These are phyloP conservation scores for Irena cyanogastra DNA, from an alignment of 2,113 vertebrate genomes.

Conservation along the genomic window DNA sequence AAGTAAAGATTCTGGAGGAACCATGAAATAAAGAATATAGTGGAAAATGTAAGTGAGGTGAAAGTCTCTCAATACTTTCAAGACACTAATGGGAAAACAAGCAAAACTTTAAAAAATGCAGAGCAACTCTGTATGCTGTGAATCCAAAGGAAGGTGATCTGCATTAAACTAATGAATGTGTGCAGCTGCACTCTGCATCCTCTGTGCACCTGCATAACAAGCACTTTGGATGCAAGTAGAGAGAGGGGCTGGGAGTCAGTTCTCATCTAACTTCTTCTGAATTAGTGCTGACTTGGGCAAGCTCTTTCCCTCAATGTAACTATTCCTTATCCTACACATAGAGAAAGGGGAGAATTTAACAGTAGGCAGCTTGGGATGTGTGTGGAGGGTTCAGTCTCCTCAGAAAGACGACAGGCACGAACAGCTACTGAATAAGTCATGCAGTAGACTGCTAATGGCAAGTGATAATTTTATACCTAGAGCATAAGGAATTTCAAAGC, in stretches of 20 bases:
- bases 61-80: not conserved
- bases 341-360: not conserved
- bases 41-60: not conserved
- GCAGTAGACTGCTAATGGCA: not conserved
- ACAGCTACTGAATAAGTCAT: not conserved
- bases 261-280: not conserved
- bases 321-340: not conserved
- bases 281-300: not conserved
- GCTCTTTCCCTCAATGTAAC: not conserved
- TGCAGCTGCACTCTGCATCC: not conserved
- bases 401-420: rapidly evolving
- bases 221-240: not conserved
- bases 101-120: not conserved
- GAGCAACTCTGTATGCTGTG: not conserved
- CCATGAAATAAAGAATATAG: not conserved
- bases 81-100: not conserved
- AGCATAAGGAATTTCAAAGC: not conserved
- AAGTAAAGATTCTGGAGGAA: not conserved
- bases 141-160: not conserved
- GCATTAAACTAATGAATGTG: not conserved
- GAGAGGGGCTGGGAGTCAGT: not conserved
- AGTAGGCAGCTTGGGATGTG: not conserved
- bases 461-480: not conserved
- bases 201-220: not conserved
- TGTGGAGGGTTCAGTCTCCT: not conserved